These are phyloP conservation scores for Fregata magnificens DNA, from an alignment of 2,113 vertebrate species.

Conservation along the genomic window DNA sequence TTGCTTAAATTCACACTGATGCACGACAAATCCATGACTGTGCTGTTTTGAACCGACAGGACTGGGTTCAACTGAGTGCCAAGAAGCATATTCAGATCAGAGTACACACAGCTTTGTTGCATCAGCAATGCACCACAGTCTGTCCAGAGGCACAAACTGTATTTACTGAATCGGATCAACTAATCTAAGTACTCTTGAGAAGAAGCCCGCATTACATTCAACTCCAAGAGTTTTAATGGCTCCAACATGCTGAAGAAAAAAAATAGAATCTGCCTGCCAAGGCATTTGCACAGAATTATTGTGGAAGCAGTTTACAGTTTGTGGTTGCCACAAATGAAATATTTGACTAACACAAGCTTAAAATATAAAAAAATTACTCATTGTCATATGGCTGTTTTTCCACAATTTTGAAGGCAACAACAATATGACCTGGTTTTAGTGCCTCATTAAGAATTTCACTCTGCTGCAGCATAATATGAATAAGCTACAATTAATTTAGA, in stretches of 20 bases:
- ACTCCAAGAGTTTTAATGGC: not conserved
- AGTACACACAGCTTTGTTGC: not conserved
- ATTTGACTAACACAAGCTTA: not conserved
- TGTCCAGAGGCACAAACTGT: not conserved
- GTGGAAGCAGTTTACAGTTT: constrained; percentile 1
- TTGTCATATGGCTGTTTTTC: not conserved
- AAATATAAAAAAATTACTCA: not conserved
- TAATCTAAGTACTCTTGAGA: not conserved
- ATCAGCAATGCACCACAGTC: not conserved
- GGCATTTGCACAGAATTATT: not conserved
- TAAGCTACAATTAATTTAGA: not conserved
- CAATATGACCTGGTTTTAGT: not conserved
- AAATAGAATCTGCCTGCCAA: not conserved
- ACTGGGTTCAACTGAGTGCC: not conserved
- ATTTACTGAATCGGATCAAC: not conserved
- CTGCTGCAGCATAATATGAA: not conserved
- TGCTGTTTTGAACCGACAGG: not conserved
- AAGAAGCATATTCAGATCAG: not conserved
- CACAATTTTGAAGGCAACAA: not conserved
- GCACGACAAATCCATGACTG: not conserved
- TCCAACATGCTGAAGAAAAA: not conserved
- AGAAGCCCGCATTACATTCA: not conserved
- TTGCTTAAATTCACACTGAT: not conserved
- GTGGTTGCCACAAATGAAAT: constrained; percentile 7
- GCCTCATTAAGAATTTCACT: not conserved